Conservation (phyloP, 2,888 invertebrate genomes). For the Eupithecia dodoneata region DNA sequence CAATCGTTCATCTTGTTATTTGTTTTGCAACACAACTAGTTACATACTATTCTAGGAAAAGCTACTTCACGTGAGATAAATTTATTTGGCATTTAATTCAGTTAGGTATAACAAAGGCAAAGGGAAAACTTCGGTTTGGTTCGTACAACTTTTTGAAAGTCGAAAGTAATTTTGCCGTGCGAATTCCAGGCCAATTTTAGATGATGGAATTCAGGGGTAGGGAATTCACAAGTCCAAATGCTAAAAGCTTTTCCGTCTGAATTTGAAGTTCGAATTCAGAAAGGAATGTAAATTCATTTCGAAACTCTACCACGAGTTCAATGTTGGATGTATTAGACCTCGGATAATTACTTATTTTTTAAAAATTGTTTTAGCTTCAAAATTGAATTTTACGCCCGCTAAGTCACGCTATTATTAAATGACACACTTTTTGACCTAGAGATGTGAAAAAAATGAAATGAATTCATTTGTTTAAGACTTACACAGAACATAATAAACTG, state of each 20-base stretch:
- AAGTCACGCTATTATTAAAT: too few relatives aligned
- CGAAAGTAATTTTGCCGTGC: not conserved
- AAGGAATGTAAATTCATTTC: not conserved
- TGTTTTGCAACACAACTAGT: not conserved
- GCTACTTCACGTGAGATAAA: not conserved
- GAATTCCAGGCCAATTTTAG: not conserved
- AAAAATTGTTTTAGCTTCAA: too few relatives aligned
- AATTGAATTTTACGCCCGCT: too few relatives aligned
- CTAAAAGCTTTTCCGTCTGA: not conserved
- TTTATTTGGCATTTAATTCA: not conserved
- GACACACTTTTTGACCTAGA: too few relatives aligned
- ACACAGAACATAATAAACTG: too few relatives aligned
- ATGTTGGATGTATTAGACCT: not conserved
- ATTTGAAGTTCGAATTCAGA: not conserved
- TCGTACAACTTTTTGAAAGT: not conserved
- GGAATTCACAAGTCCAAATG: not conserved
- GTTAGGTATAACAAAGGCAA: not conserved
- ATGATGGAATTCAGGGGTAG: not conserved
- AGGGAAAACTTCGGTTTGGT: not conserved
- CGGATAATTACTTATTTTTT: not conserved
- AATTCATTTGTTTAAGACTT: too few relatives aligned
- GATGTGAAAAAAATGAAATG: too few relatives aligned
- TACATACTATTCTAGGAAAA: not conserved
- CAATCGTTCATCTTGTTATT: not conserved
- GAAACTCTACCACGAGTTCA: not conserved